phyloP scores from a whole-genome alignment of 2,888 invertebrate species.

The Orchesella flavescens region DNA sequence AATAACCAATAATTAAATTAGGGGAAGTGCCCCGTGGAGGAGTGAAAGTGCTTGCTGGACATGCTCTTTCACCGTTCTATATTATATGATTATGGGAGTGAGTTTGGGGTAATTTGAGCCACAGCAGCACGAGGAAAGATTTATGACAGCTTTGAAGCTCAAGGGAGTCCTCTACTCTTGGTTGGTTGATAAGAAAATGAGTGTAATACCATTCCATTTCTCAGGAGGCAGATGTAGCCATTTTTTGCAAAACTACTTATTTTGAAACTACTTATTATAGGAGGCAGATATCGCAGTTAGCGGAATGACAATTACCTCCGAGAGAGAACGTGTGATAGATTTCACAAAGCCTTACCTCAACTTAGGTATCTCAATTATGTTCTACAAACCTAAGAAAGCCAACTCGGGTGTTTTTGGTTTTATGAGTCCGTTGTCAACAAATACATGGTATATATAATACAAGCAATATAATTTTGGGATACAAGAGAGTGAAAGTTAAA shows the following conservation, averaged over 20 bases:
- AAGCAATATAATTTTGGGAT: not conserved
- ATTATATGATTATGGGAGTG: not conserved
- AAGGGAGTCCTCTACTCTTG: constrained; percentile 46
- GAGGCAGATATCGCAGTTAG: constrained; percentile 91
- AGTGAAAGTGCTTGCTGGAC: not conserved
- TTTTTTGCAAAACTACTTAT: too few species aligned
- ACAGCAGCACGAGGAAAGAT: too few species aligned
- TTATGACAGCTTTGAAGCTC: not conserved
- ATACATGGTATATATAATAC: constrained; percentile 80
- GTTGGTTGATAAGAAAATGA: not conserved
- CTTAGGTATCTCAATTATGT: constrained; percentile 96
- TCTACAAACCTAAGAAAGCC: constrained; percentile 80
- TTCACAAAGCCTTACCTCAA: constrained; percentile 99
- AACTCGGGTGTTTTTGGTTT: constrained; percentile 87
- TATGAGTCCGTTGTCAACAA: constrained; percentile 88
- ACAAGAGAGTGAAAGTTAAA: not conserved
- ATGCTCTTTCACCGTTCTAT: not conserved
- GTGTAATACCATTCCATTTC: constrained; percentile 63
- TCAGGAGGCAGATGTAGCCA: constrained; percentile 88
- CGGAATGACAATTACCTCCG: constrained; percentile 92
- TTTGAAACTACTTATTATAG: too few species aligned
- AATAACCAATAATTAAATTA: not conserved
- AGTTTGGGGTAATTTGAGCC: too few species aligned
- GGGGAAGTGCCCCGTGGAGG: not conserved
- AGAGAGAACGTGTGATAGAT: constrained; percentile 93